These are phyloP conservation scores for Momotus momota DNA, from an alignment of 2,797 vertebrate genomes.

Conservation along the genomic window DNA sequence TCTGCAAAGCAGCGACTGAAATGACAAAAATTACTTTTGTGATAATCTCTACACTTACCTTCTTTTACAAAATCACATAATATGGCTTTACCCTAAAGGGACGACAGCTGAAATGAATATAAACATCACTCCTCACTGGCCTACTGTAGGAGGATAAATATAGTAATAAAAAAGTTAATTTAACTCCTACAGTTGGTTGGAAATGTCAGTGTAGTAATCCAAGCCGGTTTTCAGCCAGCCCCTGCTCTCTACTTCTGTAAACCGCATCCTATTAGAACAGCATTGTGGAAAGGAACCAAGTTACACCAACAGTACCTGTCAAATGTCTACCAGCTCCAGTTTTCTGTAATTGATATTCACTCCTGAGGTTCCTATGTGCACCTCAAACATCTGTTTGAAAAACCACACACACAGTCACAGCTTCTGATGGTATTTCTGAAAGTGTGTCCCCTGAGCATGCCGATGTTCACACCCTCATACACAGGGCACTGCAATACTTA, in stretches of 20 bases:
- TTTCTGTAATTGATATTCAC: background rate
- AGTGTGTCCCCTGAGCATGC: background rate
- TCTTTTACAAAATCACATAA: background rate
- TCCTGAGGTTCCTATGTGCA: background rate
- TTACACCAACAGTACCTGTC: background rate
- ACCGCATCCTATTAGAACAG: background rate
- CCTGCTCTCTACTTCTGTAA: background rate
- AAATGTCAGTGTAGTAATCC: background rate
- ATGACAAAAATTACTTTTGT: background rate
- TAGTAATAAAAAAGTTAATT: background rate
- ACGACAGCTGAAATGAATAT: background rate
- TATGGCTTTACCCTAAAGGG: background rate
- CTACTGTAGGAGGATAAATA: background rate
- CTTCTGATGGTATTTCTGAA: background rate
- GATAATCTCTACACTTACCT: background rate
- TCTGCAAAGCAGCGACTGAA: background rate
- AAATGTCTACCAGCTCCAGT: background rate
- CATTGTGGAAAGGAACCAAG: rapidly evolving
- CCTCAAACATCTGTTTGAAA: background rate
- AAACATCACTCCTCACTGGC: background rate
- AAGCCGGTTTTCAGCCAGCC: background rate
- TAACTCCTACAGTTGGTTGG: background rate
- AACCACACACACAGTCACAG: background rate
- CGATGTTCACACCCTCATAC: rapidly evolving
- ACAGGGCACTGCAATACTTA: background rate